Evolutionary conservation across 2,113 vertebrate genomes (phyloP).

Genomic region (Erinaceus europaeus): DNA sequence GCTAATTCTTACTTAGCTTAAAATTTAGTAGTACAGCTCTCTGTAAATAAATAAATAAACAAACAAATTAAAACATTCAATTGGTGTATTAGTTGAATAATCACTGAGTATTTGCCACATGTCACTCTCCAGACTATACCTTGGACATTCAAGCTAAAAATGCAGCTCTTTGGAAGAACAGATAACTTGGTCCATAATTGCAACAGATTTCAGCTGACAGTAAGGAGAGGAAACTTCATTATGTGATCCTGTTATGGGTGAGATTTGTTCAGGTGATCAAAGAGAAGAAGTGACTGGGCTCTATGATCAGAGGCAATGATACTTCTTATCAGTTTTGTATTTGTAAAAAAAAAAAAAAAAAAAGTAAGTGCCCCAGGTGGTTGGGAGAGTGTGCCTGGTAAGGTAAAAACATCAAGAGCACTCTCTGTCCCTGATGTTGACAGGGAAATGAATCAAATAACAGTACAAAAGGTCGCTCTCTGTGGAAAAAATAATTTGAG

Average conservation of each 20-base stretch:
- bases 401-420: not conserved
- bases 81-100: not conserved
- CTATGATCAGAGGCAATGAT: not conserved
- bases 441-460: not conserved
- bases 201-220: not conserved
- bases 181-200: not conserved
- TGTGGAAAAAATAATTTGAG: not conserved
- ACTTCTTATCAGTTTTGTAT: not conserved
- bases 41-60: no score
- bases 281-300: not conserved
- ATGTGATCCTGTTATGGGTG: not conserved
- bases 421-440: not conserved
- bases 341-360: not conserved
- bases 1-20: no score
- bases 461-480: not conserved
- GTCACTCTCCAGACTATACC: not conserved
- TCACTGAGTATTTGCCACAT: not conserved
- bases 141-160: not conserved
- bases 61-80: no score
- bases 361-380: not conserved
- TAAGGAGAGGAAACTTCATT: not conserved
- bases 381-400: not conserved
- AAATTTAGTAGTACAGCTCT: no score
- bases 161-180: not conserved
- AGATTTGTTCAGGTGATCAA: not conserved